Base-by-base conservation (phyloP, 2,797 vertebrate species). In the Poeciliopsis infans region DNA sequence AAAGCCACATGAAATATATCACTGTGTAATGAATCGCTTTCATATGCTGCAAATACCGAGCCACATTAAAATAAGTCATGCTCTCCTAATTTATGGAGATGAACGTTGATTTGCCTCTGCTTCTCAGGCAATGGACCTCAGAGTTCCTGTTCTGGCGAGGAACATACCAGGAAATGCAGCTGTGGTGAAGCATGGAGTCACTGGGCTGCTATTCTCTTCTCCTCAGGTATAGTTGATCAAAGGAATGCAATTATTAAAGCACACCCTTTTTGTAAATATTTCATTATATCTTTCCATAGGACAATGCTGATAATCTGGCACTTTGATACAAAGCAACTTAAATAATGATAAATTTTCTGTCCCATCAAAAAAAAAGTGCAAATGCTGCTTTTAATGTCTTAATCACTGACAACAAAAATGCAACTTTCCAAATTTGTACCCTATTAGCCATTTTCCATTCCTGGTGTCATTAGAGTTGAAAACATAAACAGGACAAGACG, bases 81-180 rank as follows among this genome's bases (percentile, higher is more conserved):
- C 1, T 74, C 36, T 74, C 39, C 20, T 25, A n/a, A 39, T 73
- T 72, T 72, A 49, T 11, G 10, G 31, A 51, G 18, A 0, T 55
- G 36, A 6, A 25, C 16, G 1, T 74, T 25, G 33, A 8, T 88
- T 72, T 86, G 77, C 86, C 55, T 88, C 15, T 91, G 53, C 85
- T 84, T 61, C n/a, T 77, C 79, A 99, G 98, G 98, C 98, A 10
- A 99, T 99, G 98, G 96, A 98, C 89, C 94, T 99, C 64, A 93
- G 92, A 0, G 88, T 97, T 0, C 98, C 97, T 0, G 97, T 99
- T 77, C 83, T 99, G 92, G 98, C 97, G n/a, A 96, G 97, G 84
- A 91, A 98, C 91, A 96, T 99, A 80, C 97, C 97, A 0, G 98
- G 98, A 77, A 99, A 99, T 0, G 94, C 96, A 10, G 96, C 97